phyloP scores from a whole-genome alignment of 2,888 invertebrate genomes.

The Folsomia candida region DNA sequence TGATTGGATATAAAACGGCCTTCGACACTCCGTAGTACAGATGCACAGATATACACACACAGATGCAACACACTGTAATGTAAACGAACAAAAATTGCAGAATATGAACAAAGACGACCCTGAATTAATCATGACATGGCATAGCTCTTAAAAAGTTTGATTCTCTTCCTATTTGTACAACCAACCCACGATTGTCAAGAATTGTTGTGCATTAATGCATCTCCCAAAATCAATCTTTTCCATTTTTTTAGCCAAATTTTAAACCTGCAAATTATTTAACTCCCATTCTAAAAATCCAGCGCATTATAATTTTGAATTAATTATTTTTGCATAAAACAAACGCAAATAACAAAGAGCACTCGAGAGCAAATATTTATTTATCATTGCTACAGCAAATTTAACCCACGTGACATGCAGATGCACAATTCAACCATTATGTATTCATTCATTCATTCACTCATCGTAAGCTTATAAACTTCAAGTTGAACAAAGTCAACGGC shows the following conservation, averaged over 20 bases:
- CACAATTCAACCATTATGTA: not conserved
- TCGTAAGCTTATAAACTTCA: too few species aligned
- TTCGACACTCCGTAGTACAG: not conserved
- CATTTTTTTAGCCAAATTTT: too few species aligned
- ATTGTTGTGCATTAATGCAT: too few species aligned
- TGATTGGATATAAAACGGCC: constrained; percentile 1
- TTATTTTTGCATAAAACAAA: too few species aligned
- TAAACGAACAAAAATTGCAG: not conserved
- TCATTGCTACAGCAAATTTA: too few species aligned
- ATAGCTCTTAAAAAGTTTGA: not conserved
- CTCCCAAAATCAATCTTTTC: too few species aligned
- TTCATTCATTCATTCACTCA: too few species aligned
- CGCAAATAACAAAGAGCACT: too few species aligned
- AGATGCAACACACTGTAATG: not conserved
- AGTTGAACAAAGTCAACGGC: constrained; percentile 4
- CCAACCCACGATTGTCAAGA: not conserved
- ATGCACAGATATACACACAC: not conserved
- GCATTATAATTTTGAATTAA: too few species aligned
- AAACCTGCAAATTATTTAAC: too few species aligned
- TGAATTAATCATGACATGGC: constrained; percentile 2
- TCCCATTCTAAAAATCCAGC: too few species aligned
- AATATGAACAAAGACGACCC: constrained; percentile 7
- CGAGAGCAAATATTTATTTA: not conserved
- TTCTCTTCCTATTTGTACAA: not conserved
- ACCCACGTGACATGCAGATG: not conserved